Percentiles rank a stretch among this genome's conserved stretches.
Evolutionary conservation across 2,888 invertebrate species (phyloP).

Genomic region (Nowickia ferox): DNA sequence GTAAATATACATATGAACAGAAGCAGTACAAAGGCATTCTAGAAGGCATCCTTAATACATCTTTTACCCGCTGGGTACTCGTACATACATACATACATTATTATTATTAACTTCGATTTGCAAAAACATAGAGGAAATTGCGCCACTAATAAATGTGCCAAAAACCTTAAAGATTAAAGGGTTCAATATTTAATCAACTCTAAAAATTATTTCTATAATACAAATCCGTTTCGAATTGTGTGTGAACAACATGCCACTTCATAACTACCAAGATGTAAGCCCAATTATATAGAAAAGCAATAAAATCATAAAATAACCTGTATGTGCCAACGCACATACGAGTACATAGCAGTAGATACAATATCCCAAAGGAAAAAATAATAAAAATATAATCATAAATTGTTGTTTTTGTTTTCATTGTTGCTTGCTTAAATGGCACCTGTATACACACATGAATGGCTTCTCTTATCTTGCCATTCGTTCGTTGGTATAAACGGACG

Average conservation of each 20-base stretch:
- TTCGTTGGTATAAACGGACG: neutral
- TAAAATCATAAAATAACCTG: constrained; percentile 58
- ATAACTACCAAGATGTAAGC: constrained; percentile 58
- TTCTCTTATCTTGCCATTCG: neutral
- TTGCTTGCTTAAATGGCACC: constrained; percentile 29
- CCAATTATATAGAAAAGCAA: constrained; percentile 66
- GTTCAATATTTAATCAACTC: constrained; percentile 58
- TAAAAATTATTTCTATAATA: constrained; percentile 47
- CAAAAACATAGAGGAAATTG: neutral
- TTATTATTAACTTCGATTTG: neutral
- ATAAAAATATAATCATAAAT: constrained; percentile 59
- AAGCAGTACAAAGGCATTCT: too few species aligned
- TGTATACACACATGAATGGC: constrained; percentile 38
- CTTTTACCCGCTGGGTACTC: neutral
- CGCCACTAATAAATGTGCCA: constrained; percentile 28
- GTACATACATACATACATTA: too few species aligned
- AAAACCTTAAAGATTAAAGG: constrained; percentile 56
- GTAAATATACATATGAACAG: too few species aligned
- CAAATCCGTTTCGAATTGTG: constrained; percentile 60
- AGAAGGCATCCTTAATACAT: too few species aligned
- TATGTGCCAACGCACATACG: constrained; percentile 10
- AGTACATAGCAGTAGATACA: constrained; percentile 1
- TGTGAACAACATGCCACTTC: constrained; percentile 55
- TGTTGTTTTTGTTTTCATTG: constrained; percentile 41
- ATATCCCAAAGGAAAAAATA: constrained; percentile 1